Evolutionary conservation across 2,888 invertebrate species (phyloP).

Genomic region (Colostygia pectinataria): DNA sequence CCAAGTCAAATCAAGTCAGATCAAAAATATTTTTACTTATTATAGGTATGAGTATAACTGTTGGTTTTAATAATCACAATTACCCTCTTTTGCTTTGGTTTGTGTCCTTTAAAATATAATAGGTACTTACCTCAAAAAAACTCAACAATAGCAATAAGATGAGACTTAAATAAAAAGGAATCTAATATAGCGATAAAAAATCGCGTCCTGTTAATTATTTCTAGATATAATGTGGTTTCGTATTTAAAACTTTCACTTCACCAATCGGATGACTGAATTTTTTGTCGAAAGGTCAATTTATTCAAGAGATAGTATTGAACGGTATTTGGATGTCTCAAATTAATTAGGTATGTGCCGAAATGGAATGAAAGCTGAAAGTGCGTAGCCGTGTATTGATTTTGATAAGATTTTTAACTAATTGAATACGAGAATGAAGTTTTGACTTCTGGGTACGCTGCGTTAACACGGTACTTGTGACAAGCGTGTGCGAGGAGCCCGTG

Average conservation of each 20-base stretch:
- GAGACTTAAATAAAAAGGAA: no score
- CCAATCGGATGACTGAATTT: slow-evolving; percentile 37
- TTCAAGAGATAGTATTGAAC: slow-evolving; percentile 33
- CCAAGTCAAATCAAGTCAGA: no score
- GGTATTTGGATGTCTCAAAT: slow-evolving; percentile 34
- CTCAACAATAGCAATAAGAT: no score
- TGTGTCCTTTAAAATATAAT: no score
- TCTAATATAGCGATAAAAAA: background rate
- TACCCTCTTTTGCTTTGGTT: no score
- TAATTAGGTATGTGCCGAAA: slow-evolving; percentile 28
- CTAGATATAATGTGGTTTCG: slow-evolving; percentile 32
- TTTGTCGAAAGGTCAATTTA: slow-evolving; percentile 43
- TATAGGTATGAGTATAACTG: no score
- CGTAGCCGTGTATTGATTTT: slow-evolving; percentile 12
- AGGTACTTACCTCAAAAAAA: no score
- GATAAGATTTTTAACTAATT: slow-evolving; percentile 14
- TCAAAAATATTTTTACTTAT: no score
- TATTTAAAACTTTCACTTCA: slow-evolving; percentile 59
- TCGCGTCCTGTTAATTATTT: slow-evolving; percentile 7
- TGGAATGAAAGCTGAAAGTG: slow-evolving; percentile 19
- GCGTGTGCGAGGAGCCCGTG: no score
- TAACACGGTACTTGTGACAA: no score
- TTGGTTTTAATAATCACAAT: no score
- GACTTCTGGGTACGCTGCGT: background rate
- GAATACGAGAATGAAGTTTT: background rate